These are phyloP conservation scores for Trachymyrmex cornetzi DNA, from an alignment of 1,140 invertebrate genomes.

Conservation along the genomic window DNA sequence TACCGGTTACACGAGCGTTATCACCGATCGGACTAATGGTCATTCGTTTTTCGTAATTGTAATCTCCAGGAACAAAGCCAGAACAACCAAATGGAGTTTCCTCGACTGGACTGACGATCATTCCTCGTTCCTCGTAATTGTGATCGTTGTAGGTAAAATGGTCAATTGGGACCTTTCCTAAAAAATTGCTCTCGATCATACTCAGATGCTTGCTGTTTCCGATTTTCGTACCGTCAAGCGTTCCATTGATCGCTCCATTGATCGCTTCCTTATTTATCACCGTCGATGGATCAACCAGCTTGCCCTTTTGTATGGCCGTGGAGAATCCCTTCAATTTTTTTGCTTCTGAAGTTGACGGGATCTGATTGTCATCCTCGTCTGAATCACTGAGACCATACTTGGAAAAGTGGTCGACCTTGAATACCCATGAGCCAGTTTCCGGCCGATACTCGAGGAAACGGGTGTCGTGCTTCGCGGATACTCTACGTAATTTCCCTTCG, in stretches of 20 bases:
- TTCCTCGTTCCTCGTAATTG: not conserved
- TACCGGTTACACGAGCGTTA: slow-evolving; percentile 88
- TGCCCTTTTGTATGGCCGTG: slow-evolving; percentile 19
- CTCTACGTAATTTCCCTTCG: slow-evolving; percentile 93
- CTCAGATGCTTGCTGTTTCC: not conserved
- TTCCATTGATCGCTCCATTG: slow-evolving; percentile 12
- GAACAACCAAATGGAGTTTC: not conserved
- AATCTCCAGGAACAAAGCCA: slow-evolving; percentile 4
- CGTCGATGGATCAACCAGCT: not conserved
- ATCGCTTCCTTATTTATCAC: slow-evolving; percentile 31
- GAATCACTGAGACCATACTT: slow-evolving; percentile 97
- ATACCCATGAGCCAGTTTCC: slow-evolving; percentile 98
- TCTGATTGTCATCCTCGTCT: slow-evolving; percentile 93
- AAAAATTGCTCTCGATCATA: not conserved
- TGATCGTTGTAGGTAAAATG: not conserved
- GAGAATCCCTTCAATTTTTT: slow-evolving; percentile 81
- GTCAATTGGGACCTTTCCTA: not conserved
- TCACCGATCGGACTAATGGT: slow-evolving; percentile 87
- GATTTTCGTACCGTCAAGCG: slow-evolving; percentile 13
- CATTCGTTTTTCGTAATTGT: slow-evolving; percentile 71
- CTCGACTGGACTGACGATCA: not conserved
- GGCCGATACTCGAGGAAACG: slow-evolving; percentile 98
- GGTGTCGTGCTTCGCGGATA: slow-evolving; percentile 95
- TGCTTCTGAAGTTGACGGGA: slow-evolving; percentile 73
- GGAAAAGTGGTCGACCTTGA: slow-evolving; percentile 98